Base-by-base conservation (phyloP, 2,888 invertebrate genomes). In the Mythimna impura region DNA sequence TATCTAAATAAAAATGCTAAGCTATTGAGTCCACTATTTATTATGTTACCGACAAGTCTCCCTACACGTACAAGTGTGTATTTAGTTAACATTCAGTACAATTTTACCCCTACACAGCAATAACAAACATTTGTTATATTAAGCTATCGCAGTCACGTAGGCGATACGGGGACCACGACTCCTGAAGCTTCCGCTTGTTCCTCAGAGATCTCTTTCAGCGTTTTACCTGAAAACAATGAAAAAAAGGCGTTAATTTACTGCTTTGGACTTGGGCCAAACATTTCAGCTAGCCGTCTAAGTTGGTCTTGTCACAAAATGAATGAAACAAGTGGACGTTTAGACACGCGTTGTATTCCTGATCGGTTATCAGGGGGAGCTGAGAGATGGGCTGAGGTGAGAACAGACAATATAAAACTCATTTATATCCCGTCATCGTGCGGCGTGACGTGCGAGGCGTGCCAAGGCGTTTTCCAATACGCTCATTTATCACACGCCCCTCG, bases 151-250 rank as follows among this genome's bases (percentile, higher is more conserved):
- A 74, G 84, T 81, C 77, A 82, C 83, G 80, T 82, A 79, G 84
- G 47, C 58, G 78, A 63, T 77, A 80, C 66, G 71, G 60, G 57
- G 71, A 86, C 89, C 88, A 90, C 91, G 88, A 89, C 88, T 91
- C 90, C 89, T 88, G 88, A 89, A 89, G 88, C 89, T 91, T 89
- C 88, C 89, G 82, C 87, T 88, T 85, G 88, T 77, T 90, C 92
- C 90, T 89, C 87, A 86, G 88, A 91, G 91, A 91, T 90, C 91
- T 92, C 92, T 93, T 92, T 93, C 92, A 93, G 91, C 92, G 92
- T 94, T 94, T 96, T 96, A 96, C 96, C 96, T 96, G 96, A 92
- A 94, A 96, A 95, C 90, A 95, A 95, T 88, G 93, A 93, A 95
- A 80, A n/a, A 93, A 93, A 92, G 90, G 89, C 90, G 93, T 96